Evolutionary conservation across 2,888 invertebrate genomes (phyloP).

Genomic region (Coelinius sp.): DNA sequence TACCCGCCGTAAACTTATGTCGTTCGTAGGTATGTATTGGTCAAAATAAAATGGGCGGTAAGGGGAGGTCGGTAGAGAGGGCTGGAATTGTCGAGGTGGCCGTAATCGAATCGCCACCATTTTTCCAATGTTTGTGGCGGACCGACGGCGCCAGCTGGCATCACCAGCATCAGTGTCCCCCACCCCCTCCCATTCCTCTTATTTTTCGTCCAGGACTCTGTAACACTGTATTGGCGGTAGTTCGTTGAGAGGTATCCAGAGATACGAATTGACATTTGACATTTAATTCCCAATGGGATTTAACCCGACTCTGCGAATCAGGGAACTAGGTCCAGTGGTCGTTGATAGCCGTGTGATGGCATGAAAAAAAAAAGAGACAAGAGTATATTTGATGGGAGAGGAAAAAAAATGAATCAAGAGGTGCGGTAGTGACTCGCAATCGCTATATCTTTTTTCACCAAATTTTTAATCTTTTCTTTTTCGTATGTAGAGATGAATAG

Average conservation of each 20-base stretch:
- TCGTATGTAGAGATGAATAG: background rate
- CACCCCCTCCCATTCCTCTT: background rate
- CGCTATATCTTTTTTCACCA: background rate
- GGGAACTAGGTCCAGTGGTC: background rate
- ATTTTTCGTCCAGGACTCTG: slow-evolving; percentile 5
- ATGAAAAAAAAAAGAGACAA: background rate
- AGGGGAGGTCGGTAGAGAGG: slow-evolving; percentile 36
- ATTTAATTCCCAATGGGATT: slow-evolving; percentile 60
- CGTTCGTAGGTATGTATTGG: slow-evolving; percentile 23
- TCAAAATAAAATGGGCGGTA: slow-evolving; percentile 25
- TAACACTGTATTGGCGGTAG: slow-evolving; percentile 41
- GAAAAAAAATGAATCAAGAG: background rate
- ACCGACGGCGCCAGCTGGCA: slow-evolving; percentile 46
- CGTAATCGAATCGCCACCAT: slow-evolving; percentile 55
- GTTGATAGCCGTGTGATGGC: background rate
- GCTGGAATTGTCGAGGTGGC: slow-evolving; percentile 46
- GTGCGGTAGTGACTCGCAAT: no score
- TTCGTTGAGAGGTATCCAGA: slow-evolving; percentile 51
- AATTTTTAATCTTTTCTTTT: background rate
- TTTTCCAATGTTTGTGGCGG: slow-evolving; percentile 54
- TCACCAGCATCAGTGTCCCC: slow-evolving; percentile 7
- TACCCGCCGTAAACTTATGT: slow-evolving; percentile 17
- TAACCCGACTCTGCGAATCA: slow-evolving; percentile 44
- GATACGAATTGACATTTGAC: slow-evolving; percentile 63
- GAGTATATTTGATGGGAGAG: background rate